These are phyloP conservation scores for Malurus cyaneus DNA, from an alignment of 2,113 vertebrate genomes.

Conservation along the genomic window DNA sequence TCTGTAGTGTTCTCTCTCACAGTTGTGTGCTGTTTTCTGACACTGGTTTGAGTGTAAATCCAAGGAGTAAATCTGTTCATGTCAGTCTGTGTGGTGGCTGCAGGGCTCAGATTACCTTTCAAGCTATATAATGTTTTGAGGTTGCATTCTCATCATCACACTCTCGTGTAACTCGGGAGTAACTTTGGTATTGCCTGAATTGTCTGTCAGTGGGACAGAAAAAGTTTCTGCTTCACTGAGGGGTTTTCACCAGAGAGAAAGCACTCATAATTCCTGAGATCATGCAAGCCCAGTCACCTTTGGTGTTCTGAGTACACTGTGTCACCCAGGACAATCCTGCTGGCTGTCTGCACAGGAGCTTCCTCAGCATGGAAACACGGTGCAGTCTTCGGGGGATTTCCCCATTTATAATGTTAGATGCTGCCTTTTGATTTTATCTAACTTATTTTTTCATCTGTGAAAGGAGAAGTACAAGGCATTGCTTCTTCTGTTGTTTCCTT, in stretches of 20 bases:
- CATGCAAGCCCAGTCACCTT: neutral
- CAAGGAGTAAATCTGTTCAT: neutral
- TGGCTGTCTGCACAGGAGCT: neutral
- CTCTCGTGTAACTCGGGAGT: neutral
- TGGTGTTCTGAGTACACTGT: neutral
- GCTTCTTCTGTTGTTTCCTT: neutral
- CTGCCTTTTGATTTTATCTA: neutral
- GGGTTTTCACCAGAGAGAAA: neutral
- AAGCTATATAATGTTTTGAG: neutral
- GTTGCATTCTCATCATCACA: neutral
- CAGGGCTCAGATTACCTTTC: neutral
- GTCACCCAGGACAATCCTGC: neutral
- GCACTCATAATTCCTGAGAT: neutral
- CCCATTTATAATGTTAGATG: neutral
- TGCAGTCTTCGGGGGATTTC: neutral
- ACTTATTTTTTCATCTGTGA: neutral
- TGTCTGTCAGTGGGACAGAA: neutral
- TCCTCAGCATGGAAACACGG: neutral
- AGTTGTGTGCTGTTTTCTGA: neutral
- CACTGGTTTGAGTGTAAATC: neutral
- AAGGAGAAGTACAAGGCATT: neutral
- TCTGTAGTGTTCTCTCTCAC: neutral
- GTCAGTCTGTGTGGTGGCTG: fast-evolving
- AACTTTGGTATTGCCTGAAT: neutral
- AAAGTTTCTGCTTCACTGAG: neutral